Conservation (phyloP, 1,140 invertebrate genomes). For the Lepidurus couesii region DNA sequence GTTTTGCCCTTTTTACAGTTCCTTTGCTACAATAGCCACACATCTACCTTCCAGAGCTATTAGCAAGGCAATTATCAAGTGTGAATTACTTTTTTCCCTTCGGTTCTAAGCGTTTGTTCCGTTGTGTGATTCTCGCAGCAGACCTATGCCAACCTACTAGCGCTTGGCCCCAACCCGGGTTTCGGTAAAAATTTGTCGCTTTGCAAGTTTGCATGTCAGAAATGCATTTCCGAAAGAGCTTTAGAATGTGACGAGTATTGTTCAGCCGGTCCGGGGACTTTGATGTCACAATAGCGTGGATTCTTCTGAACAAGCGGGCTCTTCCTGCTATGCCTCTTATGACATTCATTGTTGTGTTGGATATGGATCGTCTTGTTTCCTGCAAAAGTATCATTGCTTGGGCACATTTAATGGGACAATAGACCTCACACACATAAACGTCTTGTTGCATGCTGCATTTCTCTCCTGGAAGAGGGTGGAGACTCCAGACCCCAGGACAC, state of each 20-base stretch:
- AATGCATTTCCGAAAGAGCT: too few species aligned
- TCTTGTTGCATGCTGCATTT: neutral
- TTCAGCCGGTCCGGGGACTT: too few species aligned
- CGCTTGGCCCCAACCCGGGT: too few species aligned
- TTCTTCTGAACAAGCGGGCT: too few species aligned
- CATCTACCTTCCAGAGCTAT: neutral
- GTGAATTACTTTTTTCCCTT: conserved; percentile 2
- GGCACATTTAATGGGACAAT: neutral
- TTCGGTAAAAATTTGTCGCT: too few species aligned
- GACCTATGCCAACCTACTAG: too few species aligned
- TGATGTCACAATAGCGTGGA: too few species aligned
- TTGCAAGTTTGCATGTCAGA: too few species aligned
- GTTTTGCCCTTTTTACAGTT: neutral
- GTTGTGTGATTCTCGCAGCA: neutral
- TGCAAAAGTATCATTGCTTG: neutral
- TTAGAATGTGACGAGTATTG: too few species aligned
- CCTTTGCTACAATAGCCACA: neutral
- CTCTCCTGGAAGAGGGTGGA: neutral
- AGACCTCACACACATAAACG: conserved; percentile 8
- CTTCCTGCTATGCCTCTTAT: too few species aligned
- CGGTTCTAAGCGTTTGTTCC: neutral
- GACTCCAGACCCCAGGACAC: neutral
- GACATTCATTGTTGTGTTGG: too few species aligned
- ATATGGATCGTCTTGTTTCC: neutral
- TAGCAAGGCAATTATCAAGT: conserved; percentile 5